Percentiles rank a stretch among this genome's conserved stretches.
Conservation (phyloP, 1,140 invertebrate genomes). For the Drosophila tani region DNA sequence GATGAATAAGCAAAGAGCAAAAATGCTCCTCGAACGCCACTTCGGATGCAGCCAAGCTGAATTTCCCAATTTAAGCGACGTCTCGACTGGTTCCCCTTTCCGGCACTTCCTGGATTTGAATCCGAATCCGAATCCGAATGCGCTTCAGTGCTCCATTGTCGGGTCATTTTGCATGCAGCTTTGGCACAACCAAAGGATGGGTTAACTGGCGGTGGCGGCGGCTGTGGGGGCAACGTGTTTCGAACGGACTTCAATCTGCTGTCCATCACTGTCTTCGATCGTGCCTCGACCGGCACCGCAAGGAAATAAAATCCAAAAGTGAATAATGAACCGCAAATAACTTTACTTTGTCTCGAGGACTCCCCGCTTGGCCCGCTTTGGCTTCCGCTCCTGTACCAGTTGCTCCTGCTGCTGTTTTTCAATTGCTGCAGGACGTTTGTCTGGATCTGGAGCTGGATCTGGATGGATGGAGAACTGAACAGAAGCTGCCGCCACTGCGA, state of each 20-base stretch:
- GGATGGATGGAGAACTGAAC: slow-evolving; percentile 11
- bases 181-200: slow-evolving; percentile 19
- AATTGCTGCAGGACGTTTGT: slow-evolving; percentile 69
- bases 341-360: slow-evolving; percentile 67
- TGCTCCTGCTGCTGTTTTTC: slow-evolving; percentile 34
- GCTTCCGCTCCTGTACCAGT: background rate
- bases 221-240: slow-evolving; percentile 52
- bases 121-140: slow-evolving; percentile 20
- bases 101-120: slow-evolving; percentile 7
- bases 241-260: slow-evolving; percentile 72
- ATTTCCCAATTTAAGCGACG: slow-evolving; percentile 73
- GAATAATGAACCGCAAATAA: slow-evolving; percentile 84
- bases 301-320: slow-evolving; percentile 80
- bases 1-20: slow-evolving; percentile 83
- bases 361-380: slow-evolving; percentile 1
- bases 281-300: slow-evolving; percentile 56
- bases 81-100: slow-evolving; percentile 9
- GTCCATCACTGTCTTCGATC: slow-evolving; percentile 79
- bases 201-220: slow-evolving; percentile 26
- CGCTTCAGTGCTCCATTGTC: slow-evolving; percentile 40
- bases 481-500: slow-evolving; percentile 39
- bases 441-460: slow-evolving; percentile 16
- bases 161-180: slow-evolving; percentile 78
- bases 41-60: slow-evolving; percentile 55
- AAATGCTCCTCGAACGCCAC: slow-evolving; percentile 57